Evolutionary conservation across 1,140 invertebrate species (phyloP), one percentile per base, ranked within the genome.

Genomic region (Ceratosolen solmsi): DNA sequence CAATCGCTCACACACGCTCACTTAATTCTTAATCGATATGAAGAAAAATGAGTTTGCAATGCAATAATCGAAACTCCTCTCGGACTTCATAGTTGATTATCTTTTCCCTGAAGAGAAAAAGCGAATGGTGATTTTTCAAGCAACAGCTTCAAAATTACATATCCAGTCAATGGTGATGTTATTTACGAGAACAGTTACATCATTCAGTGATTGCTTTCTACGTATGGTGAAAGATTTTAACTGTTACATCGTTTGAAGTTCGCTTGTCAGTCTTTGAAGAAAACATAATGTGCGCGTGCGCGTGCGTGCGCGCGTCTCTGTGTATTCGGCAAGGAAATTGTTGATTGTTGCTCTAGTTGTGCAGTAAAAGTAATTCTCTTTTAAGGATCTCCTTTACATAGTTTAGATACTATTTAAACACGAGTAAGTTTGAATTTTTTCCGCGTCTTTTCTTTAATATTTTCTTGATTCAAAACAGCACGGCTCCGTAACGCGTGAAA

Each of bases 211-310:
- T 65, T 65, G 33, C 13, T 36, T 65, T 36, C 20, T 65, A 27
- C 5, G 17, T 65, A 30, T 36, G 2, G 33, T 36, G 20, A 33
- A 36, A 22, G 2, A 36, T 20, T 8, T 65, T 36, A 65, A 36
- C 63, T 65, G 63, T 65, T 36, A 65, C 25, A 22, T 65, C 33
- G 22, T 65, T 65, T 36, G 15, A 36, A 65, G 63, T 13, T 65
- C 33, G 17, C 27, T 65, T 22, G 4, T 30, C 2, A 36, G 63
- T 36, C 25, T 36, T 22, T 20, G 63, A 20, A 36, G 17, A 11
- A 36, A 15, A n/a, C n/a, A n/a, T n/a, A n/a, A n/a, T n/a, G n/a
- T n/a, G n/a, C n/a, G n/a, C n/a, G n/a, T n/a, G n/a, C n/a, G n/a
- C n/a, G n/a, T n/a, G n/a, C n/a, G n/a, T n/a, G n/a, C n/a, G n/a